Base-by-base conservation (phyloP, 2,113 vertebrate species). In the Phycodurus eques region DNA sequence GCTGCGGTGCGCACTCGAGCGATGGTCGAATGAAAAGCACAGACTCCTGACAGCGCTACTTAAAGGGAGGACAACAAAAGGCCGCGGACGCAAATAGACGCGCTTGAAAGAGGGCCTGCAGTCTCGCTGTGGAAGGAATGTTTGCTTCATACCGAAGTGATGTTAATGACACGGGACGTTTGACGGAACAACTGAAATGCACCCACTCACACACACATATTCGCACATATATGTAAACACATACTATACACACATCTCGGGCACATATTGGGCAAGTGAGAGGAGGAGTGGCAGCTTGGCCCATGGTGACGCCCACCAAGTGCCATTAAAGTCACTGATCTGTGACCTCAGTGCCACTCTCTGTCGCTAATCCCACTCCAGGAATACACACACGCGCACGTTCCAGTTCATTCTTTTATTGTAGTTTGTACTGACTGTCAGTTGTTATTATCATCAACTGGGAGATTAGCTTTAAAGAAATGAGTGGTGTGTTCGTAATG, bases 41-140 rank as follows among this genome's bases (percentile, higher is more conserved):
- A 84, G 31, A 35, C 14, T 81, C 71, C 79, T 84, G 83, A 86
- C 76, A 83, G 76, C 67, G 77, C 68, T 83, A 17, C 72, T 79
- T 79, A 59, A 80, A 79, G 68, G 68, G 47, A 77, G 6, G 81
- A 85, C 72, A 82, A 83, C 65, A 77, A 73, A 49, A 61, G 70
- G 73, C 66, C 67, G 54, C 31, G 73, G 59, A 78, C 84, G 75
- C 80, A 83, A 91, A 88, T 82, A 85, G 66, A 73, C 72, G 75
- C 80, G 86, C 84, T 89, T 88, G 82, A 89, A 85, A 85, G 62
- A 74, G 65, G 51, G 59, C 59, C 81, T 82, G 78, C 11, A 70
- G 78, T 80, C 87, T 46, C 65, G 78, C 86, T 44, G 65, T 73
- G n/a, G 70, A 47, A 73, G 68, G 62, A 60, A 27, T 27, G 86